phyloP scores from a whole-genome alignment of 2,888 invertebrate genomes.

The Hirtodrosophila alboralis region DNA sequence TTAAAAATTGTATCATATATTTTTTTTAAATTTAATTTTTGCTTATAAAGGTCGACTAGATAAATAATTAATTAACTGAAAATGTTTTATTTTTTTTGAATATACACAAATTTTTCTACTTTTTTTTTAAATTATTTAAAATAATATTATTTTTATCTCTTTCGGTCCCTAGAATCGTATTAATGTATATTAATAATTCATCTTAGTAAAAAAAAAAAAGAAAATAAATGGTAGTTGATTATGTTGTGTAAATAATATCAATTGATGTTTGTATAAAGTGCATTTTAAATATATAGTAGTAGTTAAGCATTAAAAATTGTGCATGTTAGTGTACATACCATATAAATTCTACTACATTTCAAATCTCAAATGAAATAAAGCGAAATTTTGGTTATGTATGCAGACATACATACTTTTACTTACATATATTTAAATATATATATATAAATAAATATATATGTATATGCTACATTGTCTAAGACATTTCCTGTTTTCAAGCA shows the following conservation, averaged over 20 bases:
- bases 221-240: conserved; percentile 16
- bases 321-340: conserved; percentile 13
- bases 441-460: conserved; percentile 1
- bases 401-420: no score
- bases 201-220: background rate
- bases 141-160: no score
- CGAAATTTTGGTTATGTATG: background rate
- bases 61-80: no score
- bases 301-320: conserved; percentile 35
- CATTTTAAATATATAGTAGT: conserved; percentile 46
- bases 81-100: no score
- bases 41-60: no score
- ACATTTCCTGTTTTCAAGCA: conserved; percentile 11
- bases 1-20: no score
- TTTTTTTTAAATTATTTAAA: no score
- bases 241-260: conserved; percentile 54
- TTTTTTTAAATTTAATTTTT: no score
- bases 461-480: background rate
- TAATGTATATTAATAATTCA: no score
- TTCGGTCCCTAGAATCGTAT: no score
- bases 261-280: conserved; percentile 50
- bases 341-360: conserved; percentile 18
- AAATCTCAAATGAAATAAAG: conserved; percentile 22
- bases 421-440: no score
- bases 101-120: no score